Evolutionary conservation across 2,113 vertebrate genomes (phyloP), one percentile per base, ranked within the genome.

Genomic region (Sisor rabdophorus): DNA sequence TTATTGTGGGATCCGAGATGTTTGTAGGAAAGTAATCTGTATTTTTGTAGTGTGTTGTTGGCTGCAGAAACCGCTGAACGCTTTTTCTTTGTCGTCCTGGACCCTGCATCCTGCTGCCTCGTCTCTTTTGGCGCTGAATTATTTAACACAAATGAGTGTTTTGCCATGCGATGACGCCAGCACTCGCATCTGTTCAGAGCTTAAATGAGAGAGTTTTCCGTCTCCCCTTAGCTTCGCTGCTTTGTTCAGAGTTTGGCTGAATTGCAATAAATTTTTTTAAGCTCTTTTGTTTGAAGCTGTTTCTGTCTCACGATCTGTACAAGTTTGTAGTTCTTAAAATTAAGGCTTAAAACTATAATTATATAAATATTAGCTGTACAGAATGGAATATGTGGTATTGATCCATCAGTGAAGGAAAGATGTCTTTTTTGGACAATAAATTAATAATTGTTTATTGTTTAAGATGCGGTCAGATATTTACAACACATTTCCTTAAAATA

Each of bases 131-230:
- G 11, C 30, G 47, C 76, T 82, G 76, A 77, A 82, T 82, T 82
- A 82, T 82, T 81, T 79, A 82, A 72, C 80, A 13, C 73, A 2
- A 61, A 16, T 40, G 54, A 9, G n/a, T 75, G 72, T 79, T 79
- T 59, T 53, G 76, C 72, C 54, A 55, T 60, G 67, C 8, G 28
- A 77, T 75, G 80, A 76, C 50, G 59, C 58, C 36, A 77, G 48
- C 9, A 52, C 67, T 79, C 50, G 32, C 76, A 75, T 73, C 73
- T 75, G 76, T 48, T 22, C 24, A 30, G 59, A 50, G 52, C 4
- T 19, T 54, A 72, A 75, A 82, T 79, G 73, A 79, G 67, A 75
- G 32, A 8, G 40, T 63, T 73, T 53, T 78, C n/a, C 20, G 32
- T 69, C 48, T 56, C 63, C 40, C 20, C 28, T 19, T 24, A 24